Percentiles rank a stretch among this genome's conserved stretches.
Conservation (phyloP, 2,113 vertebrate species). For the Pedionomus torquatus region DNA sequence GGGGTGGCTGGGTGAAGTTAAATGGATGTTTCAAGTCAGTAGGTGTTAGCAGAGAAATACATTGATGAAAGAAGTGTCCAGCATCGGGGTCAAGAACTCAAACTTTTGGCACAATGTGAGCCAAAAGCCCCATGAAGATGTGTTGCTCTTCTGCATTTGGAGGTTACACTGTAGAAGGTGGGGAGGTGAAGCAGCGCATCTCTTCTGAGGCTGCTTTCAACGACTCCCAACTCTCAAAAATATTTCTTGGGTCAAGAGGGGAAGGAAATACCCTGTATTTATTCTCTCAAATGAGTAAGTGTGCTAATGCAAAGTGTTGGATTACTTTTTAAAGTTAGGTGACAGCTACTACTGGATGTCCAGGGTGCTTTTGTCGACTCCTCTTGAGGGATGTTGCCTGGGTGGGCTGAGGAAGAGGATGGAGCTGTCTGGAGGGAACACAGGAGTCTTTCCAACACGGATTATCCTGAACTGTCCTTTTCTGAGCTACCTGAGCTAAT, state of each 20-base stretch:
- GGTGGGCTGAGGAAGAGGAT: neutral
- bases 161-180: neutral
- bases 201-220: neutral
- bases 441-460: neutral
- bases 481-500: neutral
- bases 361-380: neutral
- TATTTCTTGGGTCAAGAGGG: neutral
- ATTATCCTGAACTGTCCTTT: neutral
- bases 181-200: neutral
- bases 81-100: rapidly evolving
- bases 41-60: neutral
- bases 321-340: neutral
- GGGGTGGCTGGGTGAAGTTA: neutral
- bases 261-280: neutral
- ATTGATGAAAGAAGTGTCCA: neutral
- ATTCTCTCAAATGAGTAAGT: neutral
- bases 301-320: neutral
- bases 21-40: neutral
- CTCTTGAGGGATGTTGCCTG: neutral
- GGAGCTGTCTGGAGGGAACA: neutral
- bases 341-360: neutral
- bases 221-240: neutral
- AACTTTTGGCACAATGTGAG: neutral
- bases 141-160: neutral
- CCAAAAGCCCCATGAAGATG: neutral